Percentiles rank a stretch among this genome's conserved stretches.
Conservation (phyloP, 2,888 invertebrate genomes). For the Meliscaeva auricollis region DNA sequence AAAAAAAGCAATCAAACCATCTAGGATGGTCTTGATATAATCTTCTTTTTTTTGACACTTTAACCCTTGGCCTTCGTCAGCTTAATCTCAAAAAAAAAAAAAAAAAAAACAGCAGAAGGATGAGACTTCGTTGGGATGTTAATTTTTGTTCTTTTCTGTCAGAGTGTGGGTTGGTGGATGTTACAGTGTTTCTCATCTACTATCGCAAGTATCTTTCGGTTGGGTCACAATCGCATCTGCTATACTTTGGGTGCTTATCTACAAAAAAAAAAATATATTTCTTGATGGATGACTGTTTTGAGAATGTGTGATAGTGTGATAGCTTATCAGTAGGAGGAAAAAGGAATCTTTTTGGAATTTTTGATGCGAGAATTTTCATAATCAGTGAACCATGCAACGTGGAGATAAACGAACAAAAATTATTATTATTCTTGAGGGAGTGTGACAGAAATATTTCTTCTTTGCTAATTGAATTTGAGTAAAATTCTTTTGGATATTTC, state of each 20-base stretch:
- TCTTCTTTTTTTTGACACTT: slow-evolving; percentile 67
- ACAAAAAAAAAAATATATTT: slow-evolving; percentile 40
- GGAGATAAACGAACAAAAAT: slow-evolving; percentile 14
- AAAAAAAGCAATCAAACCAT: slow-evolving; percentile 46
- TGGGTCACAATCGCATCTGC: slow-evolving; percentile 43
- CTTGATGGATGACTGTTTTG: slow-evolving; percentile 71
- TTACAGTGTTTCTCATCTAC: slow-evolving; percentile 18
- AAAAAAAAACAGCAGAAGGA: slow-evolving; percentile 44
- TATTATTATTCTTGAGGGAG: neutral
- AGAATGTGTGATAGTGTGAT: slow-evolving; percentile 50
- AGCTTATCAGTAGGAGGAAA: slow-evolving; percentile 56
- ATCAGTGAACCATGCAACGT: slow-evolving; percentile 40
- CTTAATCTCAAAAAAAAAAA: slow-evolving; percentile 48
- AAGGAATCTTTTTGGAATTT: slow-evolving; percentile 34
- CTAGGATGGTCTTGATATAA: slow-evolving; percentile 53
- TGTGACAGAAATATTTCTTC: neutral
- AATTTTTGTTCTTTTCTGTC: slow-evolving; percentile 25
- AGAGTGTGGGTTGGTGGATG: slow-evolving; percentile 48
- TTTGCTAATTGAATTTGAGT: neutral
- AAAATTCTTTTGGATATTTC: neutral
- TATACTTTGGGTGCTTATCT: slow-evolving; percentile 46
- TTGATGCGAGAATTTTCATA: slow-evolving; percentile 41
- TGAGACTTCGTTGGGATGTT: slow-evolving; percentile 49
- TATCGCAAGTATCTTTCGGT: slow-evolving; percentile 71
- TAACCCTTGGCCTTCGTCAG: slow-evolving; percentile 69